These are phyloP conservation scores for Arrhopalites spinosus DNA, from an alignment of 2,888 invertebrate genomes.

Conservation along the genomic window DNA sequence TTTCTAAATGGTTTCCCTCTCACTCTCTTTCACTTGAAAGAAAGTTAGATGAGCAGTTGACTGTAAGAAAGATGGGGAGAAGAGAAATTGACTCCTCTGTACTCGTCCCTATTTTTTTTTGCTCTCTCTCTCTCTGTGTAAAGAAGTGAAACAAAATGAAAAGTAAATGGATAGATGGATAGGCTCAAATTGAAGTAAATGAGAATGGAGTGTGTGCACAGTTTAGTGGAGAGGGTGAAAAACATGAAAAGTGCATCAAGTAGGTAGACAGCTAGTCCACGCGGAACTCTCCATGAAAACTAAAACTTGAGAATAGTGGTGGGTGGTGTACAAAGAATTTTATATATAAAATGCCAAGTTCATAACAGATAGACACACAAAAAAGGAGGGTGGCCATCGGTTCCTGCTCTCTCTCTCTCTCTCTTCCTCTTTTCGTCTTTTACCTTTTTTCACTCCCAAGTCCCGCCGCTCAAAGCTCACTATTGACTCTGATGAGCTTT, in stretches of 20 bases:
- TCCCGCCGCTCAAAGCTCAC: constrained; percentile 20
- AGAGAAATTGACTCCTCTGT: constrained; percentile 8
- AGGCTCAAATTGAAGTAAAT: constrained; percentile 48
- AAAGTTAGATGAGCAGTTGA: constrained; percentile 3
- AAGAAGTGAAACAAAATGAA: constrained; percentile 22
- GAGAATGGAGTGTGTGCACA: constrained; percentile 50
- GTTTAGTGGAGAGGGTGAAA: constrained; percentile 43
- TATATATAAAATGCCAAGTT: background rate
- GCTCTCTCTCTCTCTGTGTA: background rate
- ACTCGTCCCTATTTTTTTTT: background rate
- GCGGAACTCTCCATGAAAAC: constrained; percentile 12
- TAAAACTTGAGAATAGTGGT: background rate
- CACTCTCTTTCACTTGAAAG: background rate
- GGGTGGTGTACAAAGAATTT: background rate
- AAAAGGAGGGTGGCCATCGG: background rate
- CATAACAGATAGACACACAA: background rate
- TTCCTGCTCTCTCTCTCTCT: background rate
- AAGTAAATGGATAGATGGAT: constrained; percentile 47
- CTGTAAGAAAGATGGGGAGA: background rate
- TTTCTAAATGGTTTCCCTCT: constrained; percentile 7
- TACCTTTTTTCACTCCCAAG: background rate
- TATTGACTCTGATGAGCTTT: constrained; percentile 32
- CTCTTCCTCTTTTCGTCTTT: background rate
- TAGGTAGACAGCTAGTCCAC: constrained; percentile 18
- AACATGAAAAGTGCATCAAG: constrained; percentile 54